These are phyloP conservation scores for Drosophila miranda DNA, from an alignment of 1,140 invertebrate species.

Conservation along the genomic window DNA sequence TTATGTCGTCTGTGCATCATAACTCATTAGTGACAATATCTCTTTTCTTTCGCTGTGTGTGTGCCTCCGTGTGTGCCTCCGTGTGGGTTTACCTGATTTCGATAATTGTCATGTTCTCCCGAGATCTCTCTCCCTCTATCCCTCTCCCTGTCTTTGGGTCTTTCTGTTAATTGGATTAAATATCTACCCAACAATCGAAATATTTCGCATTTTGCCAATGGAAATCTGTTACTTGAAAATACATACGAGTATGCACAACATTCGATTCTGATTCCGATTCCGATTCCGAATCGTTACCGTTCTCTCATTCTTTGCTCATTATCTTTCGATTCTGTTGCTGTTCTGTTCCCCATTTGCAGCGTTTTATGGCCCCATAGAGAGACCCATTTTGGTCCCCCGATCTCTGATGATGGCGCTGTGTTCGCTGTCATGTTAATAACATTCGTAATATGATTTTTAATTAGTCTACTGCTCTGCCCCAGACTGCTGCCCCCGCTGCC, in stretches of 20 bases:
- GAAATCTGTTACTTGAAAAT: slow-evolving; percentile 57
- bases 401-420: slow-evolving; percentile 65
- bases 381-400: slow-evolving; percentile 3
- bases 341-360: slow-evolving; percentile 12
- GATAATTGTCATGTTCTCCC: slow-evolving; percentile 65
- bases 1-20: slow-evolving; percentile 76
- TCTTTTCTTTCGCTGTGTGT: slow-evolving; percentile 17
- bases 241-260: slow-evolving; percentile 59
- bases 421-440: slow-evolving; percentile 81
- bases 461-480: slow-evolving; percentile 53
- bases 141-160: background rate
- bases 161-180: slow-evolving; percentile 77
- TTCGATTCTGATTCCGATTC: slow-evolving; percentile 49
- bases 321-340: slow-evolving; percentile 52
- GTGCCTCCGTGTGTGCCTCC: slow-evolving; percentile 20
- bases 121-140: background rate
- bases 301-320: slow-evolving; percentile 50
- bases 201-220: slow-evolving; percentile 48
- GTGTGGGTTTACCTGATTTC: slow-evolving; percentile 78
- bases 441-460: slow-evolving; percentile 80
- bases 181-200: slow-evolving; percentile 64
- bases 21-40: slow-evolving; percentile 81
- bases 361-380: slow-evolving; percentile 45
- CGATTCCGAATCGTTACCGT: slow-evolving; percentile 53
- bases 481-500: background rate